Percentiles rank a stretch among this genome's conserved stretches.
These are phyloP conservation scores for Chiroxiphia lanceolata DNA, from an alignment of 2,797 vertebrate genomes.

Conservation along the genomic window DNA sequence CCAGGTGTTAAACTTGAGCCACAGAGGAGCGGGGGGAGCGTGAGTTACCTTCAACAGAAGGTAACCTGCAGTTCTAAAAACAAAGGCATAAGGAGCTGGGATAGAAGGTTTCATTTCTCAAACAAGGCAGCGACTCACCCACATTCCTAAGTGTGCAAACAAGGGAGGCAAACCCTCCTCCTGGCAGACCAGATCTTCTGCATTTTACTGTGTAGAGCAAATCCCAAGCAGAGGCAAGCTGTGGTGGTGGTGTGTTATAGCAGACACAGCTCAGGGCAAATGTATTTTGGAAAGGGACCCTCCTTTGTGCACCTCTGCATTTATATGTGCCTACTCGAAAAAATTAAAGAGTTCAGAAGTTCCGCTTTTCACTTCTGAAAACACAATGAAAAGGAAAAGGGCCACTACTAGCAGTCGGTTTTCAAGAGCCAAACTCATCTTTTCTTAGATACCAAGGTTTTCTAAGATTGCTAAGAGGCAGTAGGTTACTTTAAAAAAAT, in stretches of 20 bases:
- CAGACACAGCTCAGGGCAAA: not conserved
- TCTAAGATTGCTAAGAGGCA: not conserved
- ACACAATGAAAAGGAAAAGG: not conserved
- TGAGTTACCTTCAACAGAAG: not conserved
- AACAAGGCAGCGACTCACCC: conserved; percentile 22
- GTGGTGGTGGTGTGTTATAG: not conserved
- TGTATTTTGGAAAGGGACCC: not conserved
- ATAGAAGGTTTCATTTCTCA: not conserved
- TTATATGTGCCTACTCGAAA: not conserved
- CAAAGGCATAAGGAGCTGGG: not conserved
- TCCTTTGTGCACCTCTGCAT: not conserved
- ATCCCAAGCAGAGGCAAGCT: not conserved
- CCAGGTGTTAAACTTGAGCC: not conserved
- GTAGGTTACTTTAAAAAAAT: not conserved
- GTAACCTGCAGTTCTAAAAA: not conserved
- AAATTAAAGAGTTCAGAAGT: not conserved
- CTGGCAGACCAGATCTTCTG: not conserved
- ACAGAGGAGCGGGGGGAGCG: not conserved
- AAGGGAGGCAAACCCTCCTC: not conserved
- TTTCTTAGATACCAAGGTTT: not conserved
- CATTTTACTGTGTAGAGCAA: not conserved
- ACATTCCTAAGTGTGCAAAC: not conserved
- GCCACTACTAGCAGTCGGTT: not conserved
- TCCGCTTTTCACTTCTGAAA: not conserved
- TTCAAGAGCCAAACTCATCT: not conserved